Conservation (phyloP, 2,888 invertebrate species). For the Volucella zonaria region DNA sequence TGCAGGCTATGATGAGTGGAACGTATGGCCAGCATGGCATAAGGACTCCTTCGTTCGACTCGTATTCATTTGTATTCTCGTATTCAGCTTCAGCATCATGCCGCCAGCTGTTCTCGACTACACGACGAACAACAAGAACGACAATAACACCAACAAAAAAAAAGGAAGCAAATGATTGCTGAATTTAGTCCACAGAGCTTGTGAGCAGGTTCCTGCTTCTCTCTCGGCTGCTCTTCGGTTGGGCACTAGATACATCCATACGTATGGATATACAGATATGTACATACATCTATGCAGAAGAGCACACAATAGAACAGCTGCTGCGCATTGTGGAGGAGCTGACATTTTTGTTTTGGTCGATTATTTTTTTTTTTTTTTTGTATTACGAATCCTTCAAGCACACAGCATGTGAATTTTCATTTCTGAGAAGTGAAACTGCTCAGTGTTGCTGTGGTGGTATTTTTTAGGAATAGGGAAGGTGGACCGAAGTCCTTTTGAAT, state of each 20-base stretch:
- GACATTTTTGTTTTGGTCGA: conserved; percentile 22
- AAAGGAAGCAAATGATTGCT: conserved; percentile 23
- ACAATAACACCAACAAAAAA: conserved; percentile 22
- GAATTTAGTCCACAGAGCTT: conserved; percentile 32
- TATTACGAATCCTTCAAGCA: not conserved
- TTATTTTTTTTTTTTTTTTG: conserved; percentile 3
- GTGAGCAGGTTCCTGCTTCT: conserved; percentile 38
- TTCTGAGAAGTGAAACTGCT: not conserved
- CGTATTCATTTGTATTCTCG: too few relatives aligned
- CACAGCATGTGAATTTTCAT: conserved; percentile 21
- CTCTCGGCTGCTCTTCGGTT: conserved; percentile 48
- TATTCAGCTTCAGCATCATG: conserved; percentile 55
- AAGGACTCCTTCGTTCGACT: conserved; percentile 39
- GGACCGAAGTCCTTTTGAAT: too few relatives aligned
- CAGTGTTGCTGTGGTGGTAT: conserved; percentile 30
- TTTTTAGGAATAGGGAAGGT: not conserved
- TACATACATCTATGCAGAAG: not conserved
- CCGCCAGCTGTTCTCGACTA: conserved; percentile 64
- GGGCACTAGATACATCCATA: not conserved
- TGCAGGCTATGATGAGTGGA: too few relatives aligned
- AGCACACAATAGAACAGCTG: conserved; percentile 61
- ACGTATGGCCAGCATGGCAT: conserved; percentile 32
- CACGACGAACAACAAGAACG: conserved; percentile 11
- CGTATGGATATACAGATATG: too few relatives aligned
- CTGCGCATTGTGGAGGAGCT: conserved; percentile 60